These are phyloP conservation scores for Meriones unguiculatus DNA, from an alignment of 2,113 vertebrate genomes.

Conservation along the genomic window DNA sequence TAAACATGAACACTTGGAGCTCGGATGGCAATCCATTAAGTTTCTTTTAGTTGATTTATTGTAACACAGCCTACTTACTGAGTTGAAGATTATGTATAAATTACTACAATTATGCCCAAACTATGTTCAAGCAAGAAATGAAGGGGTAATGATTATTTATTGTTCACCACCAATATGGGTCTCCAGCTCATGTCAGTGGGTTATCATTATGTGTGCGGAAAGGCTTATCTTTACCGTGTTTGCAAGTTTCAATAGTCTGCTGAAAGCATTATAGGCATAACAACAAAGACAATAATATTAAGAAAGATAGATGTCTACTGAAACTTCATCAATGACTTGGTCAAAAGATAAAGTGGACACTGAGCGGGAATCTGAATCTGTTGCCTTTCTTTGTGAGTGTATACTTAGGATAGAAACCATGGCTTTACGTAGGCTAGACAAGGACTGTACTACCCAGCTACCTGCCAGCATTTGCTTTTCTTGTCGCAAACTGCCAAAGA, in stretches of 20 bases:
- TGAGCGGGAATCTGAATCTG: neutral
- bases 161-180: slow-evolving; percentile 47
- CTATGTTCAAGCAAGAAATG: slow-evolving; percentile 66
- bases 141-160: slow-evolving; percentile 55
- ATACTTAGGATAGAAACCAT: neutral
- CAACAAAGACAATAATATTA: neutral
- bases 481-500: neutral
- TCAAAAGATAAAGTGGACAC: neutral
- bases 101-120: slow-evolving; percentile 75
- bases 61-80: slow-evolving; percentile 68
- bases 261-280: neutral
- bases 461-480: neutral
- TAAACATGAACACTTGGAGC: slow-evolving; percentile 59
- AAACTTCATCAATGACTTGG: neutral
- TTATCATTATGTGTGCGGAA: neutral
- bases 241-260: neutral
- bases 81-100: slow-evolving; percentile 78
- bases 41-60: slow-evolving; percentile 72
- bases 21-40: slow-evolving; percentile 66
- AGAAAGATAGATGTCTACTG: neutral
- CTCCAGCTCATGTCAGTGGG: slow-evolving; percentile 48
- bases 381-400: neutral
- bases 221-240: slow-evolving; percentile 34
- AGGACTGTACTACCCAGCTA: neutral
- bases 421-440: fast-evolving